Conservation (phyloP, 1,140 invertebrate species). For the Contarinia nasturtii region DNA sequence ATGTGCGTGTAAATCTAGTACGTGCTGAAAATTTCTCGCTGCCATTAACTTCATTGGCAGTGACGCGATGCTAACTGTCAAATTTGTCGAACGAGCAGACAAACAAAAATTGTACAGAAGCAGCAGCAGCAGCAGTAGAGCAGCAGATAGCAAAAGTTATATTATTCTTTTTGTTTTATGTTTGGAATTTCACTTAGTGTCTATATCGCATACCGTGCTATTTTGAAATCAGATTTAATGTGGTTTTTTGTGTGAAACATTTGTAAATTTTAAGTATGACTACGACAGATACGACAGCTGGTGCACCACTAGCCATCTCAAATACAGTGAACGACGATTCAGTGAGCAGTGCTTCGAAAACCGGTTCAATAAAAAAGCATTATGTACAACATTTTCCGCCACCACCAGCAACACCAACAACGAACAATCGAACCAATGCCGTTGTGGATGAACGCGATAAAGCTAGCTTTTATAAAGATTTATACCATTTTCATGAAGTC, state of each 20-base stretch:
- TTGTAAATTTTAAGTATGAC: neutral
- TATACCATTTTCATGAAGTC: constrained; percentile 64
- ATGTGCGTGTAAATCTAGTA: too few species aligned
- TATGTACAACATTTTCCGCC: too few species aligned
- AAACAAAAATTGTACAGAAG: too few species aligned
- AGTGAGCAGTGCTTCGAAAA: neutral
- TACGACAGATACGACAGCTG: neutral
- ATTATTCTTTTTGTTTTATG: too few species aligned
- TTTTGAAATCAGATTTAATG: neutral
- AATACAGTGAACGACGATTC: neutral
- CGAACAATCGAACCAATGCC: constrained; percentile 23
- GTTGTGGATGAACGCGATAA: constrained; percentile 44
- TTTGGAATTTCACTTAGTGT: neutral
- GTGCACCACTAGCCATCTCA: too few species aligned
- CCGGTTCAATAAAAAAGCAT: neutral
- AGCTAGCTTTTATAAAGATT: constrained; percentile 54
- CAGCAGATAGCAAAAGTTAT: too few species aligned
- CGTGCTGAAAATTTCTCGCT: too few species aligned
- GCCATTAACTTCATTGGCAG: too few species aligned
- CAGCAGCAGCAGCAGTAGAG: too few species aligned
- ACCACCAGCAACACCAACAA: neutral
- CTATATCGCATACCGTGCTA: neutral
- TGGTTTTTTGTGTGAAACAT: neutral
- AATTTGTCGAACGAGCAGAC: too few species aligned
- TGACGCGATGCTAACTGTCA: too few species aligned